Conservation (phyloP, 2,113 vertebrate species). For the Chamaea fasciata region DNA sequence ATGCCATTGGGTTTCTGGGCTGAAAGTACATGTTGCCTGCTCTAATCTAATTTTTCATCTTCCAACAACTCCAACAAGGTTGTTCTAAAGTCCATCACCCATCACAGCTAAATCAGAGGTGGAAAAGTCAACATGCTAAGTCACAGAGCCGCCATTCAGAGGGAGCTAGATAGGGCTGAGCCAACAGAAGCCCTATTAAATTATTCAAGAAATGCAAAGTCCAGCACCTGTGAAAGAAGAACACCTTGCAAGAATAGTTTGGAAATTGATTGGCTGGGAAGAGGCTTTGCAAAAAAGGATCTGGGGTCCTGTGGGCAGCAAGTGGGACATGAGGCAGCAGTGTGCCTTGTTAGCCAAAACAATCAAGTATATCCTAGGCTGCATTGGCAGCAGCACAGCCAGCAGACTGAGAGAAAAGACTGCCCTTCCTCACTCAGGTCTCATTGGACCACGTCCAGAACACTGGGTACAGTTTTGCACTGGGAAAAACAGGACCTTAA, state of each 20-base stretch:
- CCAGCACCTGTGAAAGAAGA: not conserved
- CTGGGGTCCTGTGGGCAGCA: not conserved
- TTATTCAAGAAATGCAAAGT: not conserved
- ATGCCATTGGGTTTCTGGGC: not conserved
- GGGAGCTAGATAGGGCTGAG: not conserved
- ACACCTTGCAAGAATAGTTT: not conserved
- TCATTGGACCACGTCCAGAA: not conserved
- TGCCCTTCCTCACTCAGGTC: not conserved
- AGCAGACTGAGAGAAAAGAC: not conserved
- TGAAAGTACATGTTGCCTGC: not conserved
- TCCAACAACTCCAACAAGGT: not conserved
- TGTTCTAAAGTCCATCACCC: not conserved
- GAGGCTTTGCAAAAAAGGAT: not conserved
- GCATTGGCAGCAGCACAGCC: not conserved
- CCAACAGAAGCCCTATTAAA: not conserved
- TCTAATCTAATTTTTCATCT: not conserved
- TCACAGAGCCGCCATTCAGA: not conserved
- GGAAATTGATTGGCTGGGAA: not conserved
- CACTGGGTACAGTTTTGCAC: not conserved
- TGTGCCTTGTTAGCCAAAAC: not conserved
- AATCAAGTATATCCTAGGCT: not conserved
- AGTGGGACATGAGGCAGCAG: not conserved
- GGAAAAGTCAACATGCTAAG: not conserved
- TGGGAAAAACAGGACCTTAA: not conserved
- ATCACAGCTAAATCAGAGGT: not conserved